Conservation (phyloP, 2,797 vertebrate genomes). For the Aulostomus chinensis region DNA sequence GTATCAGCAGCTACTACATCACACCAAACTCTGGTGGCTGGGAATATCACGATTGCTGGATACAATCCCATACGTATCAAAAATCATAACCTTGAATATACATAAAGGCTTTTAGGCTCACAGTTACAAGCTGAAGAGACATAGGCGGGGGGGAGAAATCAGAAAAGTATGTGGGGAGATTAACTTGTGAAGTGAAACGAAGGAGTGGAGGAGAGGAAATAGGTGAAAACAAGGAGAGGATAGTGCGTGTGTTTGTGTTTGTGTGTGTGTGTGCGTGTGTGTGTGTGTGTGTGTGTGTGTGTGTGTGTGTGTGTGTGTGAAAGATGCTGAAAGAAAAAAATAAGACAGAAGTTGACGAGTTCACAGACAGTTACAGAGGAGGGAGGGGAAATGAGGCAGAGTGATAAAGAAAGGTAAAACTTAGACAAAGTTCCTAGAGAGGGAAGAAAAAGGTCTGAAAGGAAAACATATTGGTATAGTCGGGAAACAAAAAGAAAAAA, state of each 20-base stretch:
- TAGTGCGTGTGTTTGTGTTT: conserved; percentile 14
- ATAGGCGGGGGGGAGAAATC: no score
- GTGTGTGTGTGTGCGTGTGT: conserved; percentile 13
- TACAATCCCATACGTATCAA: no score
- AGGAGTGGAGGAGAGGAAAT: conserved; percentile 9
- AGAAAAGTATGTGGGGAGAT: no score
- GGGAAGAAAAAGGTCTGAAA: background rate
- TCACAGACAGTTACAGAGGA: conserved; percentile 30
- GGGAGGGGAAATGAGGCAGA: conserved; percentile 30
- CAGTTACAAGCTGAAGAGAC: conserved; percentile 14
- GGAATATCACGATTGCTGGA: no score
- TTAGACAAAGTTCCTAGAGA: conserved; percentile 4
- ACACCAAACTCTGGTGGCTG: no score
- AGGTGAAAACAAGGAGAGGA: conserved; percentile 27
- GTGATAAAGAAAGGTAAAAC: conserved; percentile 25
- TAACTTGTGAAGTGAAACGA: no score
- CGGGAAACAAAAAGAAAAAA: no score
- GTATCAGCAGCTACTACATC: conserved; percentile 47
- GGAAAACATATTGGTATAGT: background rate
- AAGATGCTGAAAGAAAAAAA: conserved; percentile 55
- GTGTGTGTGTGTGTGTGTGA: conserved; percentile 19
- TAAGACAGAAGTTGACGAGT: conserved; percentile 47
- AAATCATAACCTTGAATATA: no score
- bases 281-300: conserved; percentile 12
- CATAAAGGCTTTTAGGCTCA: conserved; percentile 16